These are phyloP conservation scores for Pseudonaja textilis DNA, from an alignment of 2,113 vertebrate species.

Conservation along the genomic window DNA sequence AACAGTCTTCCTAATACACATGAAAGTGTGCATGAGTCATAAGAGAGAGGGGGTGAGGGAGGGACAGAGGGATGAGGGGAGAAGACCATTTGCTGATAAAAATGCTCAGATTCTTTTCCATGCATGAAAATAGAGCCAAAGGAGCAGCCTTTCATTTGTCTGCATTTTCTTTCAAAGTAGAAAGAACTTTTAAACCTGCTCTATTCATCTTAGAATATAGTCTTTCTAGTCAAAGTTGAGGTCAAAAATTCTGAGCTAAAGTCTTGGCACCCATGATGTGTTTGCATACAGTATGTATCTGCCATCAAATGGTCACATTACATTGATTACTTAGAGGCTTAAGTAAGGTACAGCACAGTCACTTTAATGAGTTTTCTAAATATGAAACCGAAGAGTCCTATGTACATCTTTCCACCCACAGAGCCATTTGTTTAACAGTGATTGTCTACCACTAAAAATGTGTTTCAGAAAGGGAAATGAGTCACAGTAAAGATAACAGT, in stretches of 20 bases:
- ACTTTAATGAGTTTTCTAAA: not conserved
- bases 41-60: slow-evolving; percentile 24
- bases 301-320: not conserved
- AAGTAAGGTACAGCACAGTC: not conserved
- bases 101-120: not conserved
- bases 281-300: not conserved
- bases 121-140: slow-evolving; percentile 26
- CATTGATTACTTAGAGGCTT: not conserved
- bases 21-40: slow-evolving; percentile 20
- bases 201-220: slow-evolving; percentile 5
- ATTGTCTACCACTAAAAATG: too few relatives aligned
- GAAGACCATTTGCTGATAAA: slow-evolving; percentile 26
- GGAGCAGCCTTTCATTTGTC: not conserved
- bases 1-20: slow-evolving; percentile 17
- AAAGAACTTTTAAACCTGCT: slow-evolving; percentile 12
- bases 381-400: not conserved
- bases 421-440: too few relatives aligned
- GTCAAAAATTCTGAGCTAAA: not conserved
- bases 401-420: not conserved
- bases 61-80: slow-evolving; percentile 17
- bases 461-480: not conserved
- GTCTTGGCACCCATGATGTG: not conserved
- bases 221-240: not conserved
- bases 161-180: not conserved
- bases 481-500: not conserved